Percentiles rank a stretch among this genome's conserved stretches.
These are phyloP conservation scores for Danaus chrysippus DNA, from an alignment of 2,888 invertebrate species.

Conservation along the genomic window DNA sequence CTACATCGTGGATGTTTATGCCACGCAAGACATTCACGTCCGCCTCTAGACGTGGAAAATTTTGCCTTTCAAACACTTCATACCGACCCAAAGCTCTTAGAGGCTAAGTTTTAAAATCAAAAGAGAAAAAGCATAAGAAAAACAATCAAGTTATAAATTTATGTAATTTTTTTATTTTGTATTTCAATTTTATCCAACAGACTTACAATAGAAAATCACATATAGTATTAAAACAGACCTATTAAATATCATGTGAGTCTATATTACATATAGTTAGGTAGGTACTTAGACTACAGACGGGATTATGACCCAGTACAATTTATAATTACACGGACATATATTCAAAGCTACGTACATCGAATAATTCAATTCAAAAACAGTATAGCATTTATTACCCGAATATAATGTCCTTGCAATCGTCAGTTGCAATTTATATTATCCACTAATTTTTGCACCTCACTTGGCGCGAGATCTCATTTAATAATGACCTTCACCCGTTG, in stretches of 20 bases:
- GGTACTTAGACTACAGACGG: conserved; percentile 77
- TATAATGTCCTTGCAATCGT: conserved; percentile 62
- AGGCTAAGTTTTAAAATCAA: neutral
- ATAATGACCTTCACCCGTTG: conserved; percentile 92
- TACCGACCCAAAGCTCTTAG: neutral
- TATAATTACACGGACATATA: conserved; percentile 67
- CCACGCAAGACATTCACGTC: conserved; percentile 5
- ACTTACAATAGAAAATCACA: conserved; percentile 78
- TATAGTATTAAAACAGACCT: conserved; percentile 76
- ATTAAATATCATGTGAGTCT: conserved; percentile 79
- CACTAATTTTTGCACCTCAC: conserved; percentile 65
- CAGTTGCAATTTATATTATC: conserved; percentile 59
- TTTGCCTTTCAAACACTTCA: neutral
- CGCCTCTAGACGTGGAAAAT: conserved; percentile 1
- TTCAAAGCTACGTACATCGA: conserved; percentile 46
- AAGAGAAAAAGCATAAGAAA: neutral
- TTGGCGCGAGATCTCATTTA: conserved; percentile 79
- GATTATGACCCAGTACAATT: conserved; percentile 78
- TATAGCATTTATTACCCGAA: conserved; percentile 44
- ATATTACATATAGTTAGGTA: conserved; percentile 77
- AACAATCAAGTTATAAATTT: conserved; percentile 12
- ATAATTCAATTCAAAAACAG: conserved; percentile 35
- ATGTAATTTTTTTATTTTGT: conserved; percentile 48
- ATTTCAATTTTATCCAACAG: conserved; percentile 76
- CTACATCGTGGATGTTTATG: neutral